Evolutionary conservation across 2,797 vertebrate genomes (phyloP).

Genomic region (Chloroceryle amazona): DNA sequence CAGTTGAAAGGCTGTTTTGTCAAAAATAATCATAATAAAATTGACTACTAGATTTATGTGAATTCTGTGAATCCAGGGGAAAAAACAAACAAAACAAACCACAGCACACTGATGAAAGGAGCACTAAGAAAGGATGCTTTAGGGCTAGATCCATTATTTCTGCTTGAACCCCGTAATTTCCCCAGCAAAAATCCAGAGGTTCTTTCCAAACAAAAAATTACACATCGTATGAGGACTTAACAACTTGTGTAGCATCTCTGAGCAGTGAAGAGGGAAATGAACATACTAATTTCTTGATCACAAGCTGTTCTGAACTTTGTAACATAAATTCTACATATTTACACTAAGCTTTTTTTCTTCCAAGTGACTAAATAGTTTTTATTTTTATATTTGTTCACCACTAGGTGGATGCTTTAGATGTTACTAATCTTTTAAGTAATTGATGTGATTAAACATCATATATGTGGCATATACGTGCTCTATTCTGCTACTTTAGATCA

Average conservation of each 20-base stretch:
- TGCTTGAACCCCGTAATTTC: not conserved
- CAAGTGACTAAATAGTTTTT: not conserved
- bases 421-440: not conserved
- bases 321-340: not conserved
- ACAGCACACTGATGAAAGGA: not conserved
- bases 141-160: not conserved
- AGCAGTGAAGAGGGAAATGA: not conserved
- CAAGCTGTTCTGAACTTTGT: not conserved
- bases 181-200: not conserved
- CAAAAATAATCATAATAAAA: not conserved
- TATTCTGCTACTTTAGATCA: not conserved
- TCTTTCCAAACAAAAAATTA: not conserved
- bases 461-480: accelerated
- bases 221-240: not conserved
- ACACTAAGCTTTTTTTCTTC: not conserved
- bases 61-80: not conserved
- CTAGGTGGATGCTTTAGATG: not conserved
- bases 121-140: not conserved
- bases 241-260: not conserved
- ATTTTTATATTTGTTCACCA: not conserved
- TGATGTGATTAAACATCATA: not conserved
- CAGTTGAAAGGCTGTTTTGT: not conserved
- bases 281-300: not conserved
- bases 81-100: not conserved
- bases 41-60: not conserved